Evolutionary conservation across 2,888 invertebrate genomes (phyloP), one percentile per base, ranked within the genome.

Genomic region (Xylophagus ater): DNA sequence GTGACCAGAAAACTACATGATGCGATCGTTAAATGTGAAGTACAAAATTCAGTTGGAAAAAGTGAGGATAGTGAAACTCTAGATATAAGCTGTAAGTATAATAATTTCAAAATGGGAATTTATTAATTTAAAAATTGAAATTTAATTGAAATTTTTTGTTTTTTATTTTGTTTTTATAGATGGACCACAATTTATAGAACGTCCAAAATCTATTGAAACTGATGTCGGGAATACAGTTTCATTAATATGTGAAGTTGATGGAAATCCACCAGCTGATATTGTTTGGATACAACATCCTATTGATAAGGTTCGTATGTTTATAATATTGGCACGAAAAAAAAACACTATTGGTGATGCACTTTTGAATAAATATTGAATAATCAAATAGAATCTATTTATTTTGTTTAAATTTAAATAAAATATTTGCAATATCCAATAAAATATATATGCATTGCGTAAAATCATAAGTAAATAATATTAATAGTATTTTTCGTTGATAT

Each of bases 31-130:
- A 87, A 86, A 58, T 96, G 94, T 61, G 86, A 88, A 59, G 93
- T 88, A 3, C 79, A 79, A 59, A 96, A 96, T 60, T 76, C 80
- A 10, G 87, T 94, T n/a, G 94, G 93, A 10, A 86, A 85, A 56
- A 86, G 86, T 51, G 83, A 85, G 59, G 86, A 87, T 52, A 82
- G 84, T 28, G 81, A 85, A 60, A 82, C 82, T 0, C 68, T 96
- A 51, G 85, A 88, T 62, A 81, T 94, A 37, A 82, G 84, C 55
- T 93, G 93, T 93, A 71, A 86, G 90, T 79, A 51, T 34, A 12
- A 9, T 9, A 20, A 15, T 37, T 37, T 18, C 3, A n/a, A 18
- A 23, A 14, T 24, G 28, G 21, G 20, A 32, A 21, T 32, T 10
- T 37, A 15, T 18, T 18, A 34, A 34, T 33, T 35, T 14, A 20